Percentiles rank a stretch among this genome's conserved stretches.
phyloP scores from a whole-genome alignment of 2,888 invertebrate species.

The Aporophyla lueneburgensis region DNA sequence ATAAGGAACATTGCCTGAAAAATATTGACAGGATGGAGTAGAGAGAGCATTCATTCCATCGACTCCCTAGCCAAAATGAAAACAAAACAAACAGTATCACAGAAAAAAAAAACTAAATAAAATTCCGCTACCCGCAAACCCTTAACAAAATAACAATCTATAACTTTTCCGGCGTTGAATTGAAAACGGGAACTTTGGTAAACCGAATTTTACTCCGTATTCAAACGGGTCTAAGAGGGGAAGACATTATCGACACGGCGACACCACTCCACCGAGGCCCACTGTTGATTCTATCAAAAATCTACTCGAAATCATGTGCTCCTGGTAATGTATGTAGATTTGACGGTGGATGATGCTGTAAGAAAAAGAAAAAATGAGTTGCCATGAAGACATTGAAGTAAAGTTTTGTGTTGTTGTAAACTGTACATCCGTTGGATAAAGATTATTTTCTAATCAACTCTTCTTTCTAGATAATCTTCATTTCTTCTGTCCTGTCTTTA shows the following conservation, averaged over 20 bases:
- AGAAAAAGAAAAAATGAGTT: not conserved
- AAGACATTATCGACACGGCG: conserved; percentile 86
- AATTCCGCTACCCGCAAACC: conserved; percentile 75
- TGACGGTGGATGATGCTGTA: not conserved
- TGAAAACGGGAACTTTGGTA: conserved; percentile 82
- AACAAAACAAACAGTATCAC: conserved; percentile 21
- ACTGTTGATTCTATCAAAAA: conserved; percentile 89
- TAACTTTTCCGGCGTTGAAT: conserved; percentile 84
- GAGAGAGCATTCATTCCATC: not conserved
- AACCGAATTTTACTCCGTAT: conserved; percentile 87
- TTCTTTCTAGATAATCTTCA: not conserved
- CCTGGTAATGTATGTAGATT: conserved; percentile 67
- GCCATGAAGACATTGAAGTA: not conserved
- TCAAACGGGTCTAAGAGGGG: conserved; percentile 83
- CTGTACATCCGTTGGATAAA: not conserved
- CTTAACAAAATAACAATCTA: conserved; percentile 86
- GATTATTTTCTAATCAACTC: not conserved
- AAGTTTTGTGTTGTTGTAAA: not conserved
- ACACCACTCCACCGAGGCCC: conserved; percentile 83
- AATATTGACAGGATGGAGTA: not conserved
- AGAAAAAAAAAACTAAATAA: conserved; percentile 69
- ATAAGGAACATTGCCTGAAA: not conserved
- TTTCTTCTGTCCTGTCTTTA: not conserved
- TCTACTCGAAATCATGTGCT: conserved; percentile 78
- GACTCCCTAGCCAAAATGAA: conserved; percentile 6